Evolutionary conservation across 1,140 invertebrate species (phyloP).

Genomic region (Cotesia vestalis): DNA sequence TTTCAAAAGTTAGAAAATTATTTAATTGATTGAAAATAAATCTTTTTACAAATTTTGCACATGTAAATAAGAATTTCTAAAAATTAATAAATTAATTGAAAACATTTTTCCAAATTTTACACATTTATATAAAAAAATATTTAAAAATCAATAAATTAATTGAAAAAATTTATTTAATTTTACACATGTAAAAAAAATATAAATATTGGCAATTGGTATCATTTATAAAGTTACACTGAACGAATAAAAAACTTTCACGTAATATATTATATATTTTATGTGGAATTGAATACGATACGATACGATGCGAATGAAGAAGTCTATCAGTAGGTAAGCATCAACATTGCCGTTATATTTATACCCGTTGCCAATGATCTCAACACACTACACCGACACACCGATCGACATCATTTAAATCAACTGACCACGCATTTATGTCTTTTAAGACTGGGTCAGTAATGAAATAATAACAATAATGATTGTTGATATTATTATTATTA

Average conservation of each 20-base stretch:
- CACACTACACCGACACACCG: neutral
- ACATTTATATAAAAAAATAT: too few species aligned
- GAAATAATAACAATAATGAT: neutral
- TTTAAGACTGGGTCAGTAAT: slow-evolving; percentile 35
- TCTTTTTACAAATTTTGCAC: neutral
- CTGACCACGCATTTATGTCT: slow-evolving; percentile 1
- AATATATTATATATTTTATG: slow-evolving; percentile 20
- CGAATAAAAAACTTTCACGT: slow-evolving; percentile 16
- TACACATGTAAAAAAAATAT: too few species aligned
- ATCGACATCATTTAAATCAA: slow-evolving; percentile 22
- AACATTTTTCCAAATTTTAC: too few species aligned
- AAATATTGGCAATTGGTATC: neutral
- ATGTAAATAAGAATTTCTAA: too few species aligned
- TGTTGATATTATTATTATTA: too few species aligned
- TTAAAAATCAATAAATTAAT: too few species aligned
- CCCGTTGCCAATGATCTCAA: slow-evolving; percentile 35
- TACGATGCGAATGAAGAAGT: neutral
- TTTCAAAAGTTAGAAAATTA: too few species aligned
- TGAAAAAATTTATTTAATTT: too few species aligned
- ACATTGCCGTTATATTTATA: slow-evolving; percentile 33
- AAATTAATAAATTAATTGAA: too few species aligned
- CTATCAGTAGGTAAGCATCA: slow-evolving; percentile 9
- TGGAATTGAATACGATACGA: neutral
- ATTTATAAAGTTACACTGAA: neutral
- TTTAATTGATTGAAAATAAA: neutral